Conservation (phyloP, 2,113 vertebrate genomes). For the Ifrita kowaldi region DNA sequence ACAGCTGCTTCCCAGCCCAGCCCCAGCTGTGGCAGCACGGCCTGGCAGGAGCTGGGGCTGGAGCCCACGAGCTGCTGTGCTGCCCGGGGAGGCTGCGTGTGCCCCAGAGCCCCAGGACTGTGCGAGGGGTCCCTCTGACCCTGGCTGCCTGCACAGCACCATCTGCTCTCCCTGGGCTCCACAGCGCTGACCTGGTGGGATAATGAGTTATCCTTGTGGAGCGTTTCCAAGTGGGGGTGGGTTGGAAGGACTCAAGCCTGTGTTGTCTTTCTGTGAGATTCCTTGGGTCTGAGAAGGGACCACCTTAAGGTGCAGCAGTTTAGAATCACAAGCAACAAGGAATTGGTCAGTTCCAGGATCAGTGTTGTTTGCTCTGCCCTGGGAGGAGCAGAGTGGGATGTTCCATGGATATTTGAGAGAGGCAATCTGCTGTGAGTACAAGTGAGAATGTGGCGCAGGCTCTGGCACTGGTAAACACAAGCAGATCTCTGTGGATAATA, state of each 20-base stretch:
- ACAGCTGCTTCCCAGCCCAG: not conserved
- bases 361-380: not conserved
- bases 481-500: slow-evolving; percentile 74
- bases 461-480: slow-evolving; percentile 13
- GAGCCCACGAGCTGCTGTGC: not conserved
- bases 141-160: not conserved
- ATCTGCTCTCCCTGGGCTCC: not conserved
- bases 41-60: not conserved
- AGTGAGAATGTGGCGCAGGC: not conserved
- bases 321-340: not conserved
- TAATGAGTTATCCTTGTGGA: accelerated
- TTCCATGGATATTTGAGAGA: not conserved
- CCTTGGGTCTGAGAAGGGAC: not conserved
- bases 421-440: not conserved
- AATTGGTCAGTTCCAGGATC: not conserved
- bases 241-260: not conserved
- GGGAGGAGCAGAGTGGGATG: not conserved
- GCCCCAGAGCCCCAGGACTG: accelerated
- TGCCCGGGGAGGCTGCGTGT: accelerated
- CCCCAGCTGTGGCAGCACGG: not conserved
- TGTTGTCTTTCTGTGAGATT: not conserved
- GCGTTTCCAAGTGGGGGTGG: not conserved
- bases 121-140: not conserved
- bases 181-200: not conserved
- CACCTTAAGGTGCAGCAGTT: not conserved